Evolutionary conservation across 2,113 vertebrate species (phyloP), one percentile per base, ranked within the genome.

Genomic region (Gasterosteus aculeatus): DNA sequence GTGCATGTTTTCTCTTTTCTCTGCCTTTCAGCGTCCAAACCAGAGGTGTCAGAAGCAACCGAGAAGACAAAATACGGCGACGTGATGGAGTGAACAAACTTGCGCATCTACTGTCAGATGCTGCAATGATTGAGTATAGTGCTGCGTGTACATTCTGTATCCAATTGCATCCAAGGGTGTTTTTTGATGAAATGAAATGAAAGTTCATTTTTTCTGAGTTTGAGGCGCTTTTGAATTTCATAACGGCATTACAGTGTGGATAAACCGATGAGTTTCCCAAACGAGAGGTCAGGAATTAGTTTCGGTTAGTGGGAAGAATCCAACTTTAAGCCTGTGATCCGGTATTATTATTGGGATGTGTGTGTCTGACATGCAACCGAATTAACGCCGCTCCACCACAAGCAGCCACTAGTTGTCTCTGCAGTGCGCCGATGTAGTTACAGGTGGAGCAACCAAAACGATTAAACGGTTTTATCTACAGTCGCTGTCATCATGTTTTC

Each of bases 31-130:
- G 86, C 75, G 63, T 31, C 82, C 12, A 77, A 84, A 73, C 42
- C 69, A 81, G 76, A 89, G 29, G 84, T 81, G 54, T 4, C 75
- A 33, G 29, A 76, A 41, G 75, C 60, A 56, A 10, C 87, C 2
- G 69, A 66, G 66, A 90, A 88, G 77, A 95, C 93, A 77, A 89
- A 82, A 81, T 94, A 94, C 69, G 94, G 92, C 0, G 94, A 95
- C 8, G 29, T 63, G 58, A 93, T 95, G 83, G 93, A 94, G 0
- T 95, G 51, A 92, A 77, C 26, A 33, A 38, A 67, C 0, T 2
- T 74, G n/a, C 47, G 44, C 62, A 62, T 72, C 38, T 49, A 35
- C 18, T 77, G 59, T 75, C 9, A 22, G 26, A 39, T 31, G n/a
- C 46, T 46, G 58, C 26, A 39, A 29, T 49, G 6, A 72, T n/a